Base-by-base conservation (phyloP, 1,140 invertebrate genomes). In the Drosophila littoralis region DNA sequence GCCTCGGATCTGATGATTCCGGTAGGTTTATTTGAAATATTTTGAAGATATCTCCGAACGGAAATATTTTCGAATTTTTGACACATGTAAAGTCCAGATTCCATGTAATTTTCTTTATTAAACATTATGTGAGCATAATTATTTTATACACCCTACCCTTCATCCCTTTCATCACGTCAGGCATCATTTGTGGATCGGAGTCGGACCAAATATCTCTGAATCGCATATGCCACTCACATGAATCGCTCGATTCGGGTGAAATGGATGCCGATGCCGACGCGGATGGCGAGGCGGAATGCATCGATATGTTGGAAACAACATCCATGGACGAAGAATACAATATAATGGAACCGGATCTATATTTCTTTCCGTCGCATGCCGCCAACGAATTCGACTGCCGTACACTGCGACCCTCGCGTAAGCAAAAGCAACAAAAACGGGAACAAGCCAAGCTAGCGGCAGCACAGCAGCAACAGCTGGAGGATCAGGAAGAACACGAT, bases 1-100 rank as follows among this genome's bases (percentile, higher is more conserved):
- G 95, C 81, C 92, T 97, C 7, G 97, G 96, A 12, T 97, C 97
- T 0, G 97, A 97, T 91, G 97, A 98, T 92, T 97, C 97, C 12
- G 95, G 95, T 92, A 76, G 51, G 75, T 63, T 2, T 4, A 35
- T 6, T 6, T 8, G 1, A 8, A 50, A 32, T 50, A 50, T 15
- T 15, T 35, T 36, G 3, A 0, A 1, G 2, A 52, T 8, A 52
- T 35, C 17, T 32, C 6, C 10, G 28, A n/a, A 28, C 9, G 45
- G 45, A 48, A 12, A 10, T 28, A 48, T 10, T 28, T 50, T 5
- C 13, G 6, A 10, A 42, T n/a, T n/a, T 32, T 12, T 28, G 43
- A 17, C 15, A 28, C 22, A 28, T 28, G 3, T 17, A 1, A 1
- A 15, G 42, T 45, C n/a, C 50, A 28, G 22, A 28, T 28, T 28